Evolutionary conservation across 2,888 invertebrate genomes (phyloP).

Genomic region (Ceramica pisi): DNA sequence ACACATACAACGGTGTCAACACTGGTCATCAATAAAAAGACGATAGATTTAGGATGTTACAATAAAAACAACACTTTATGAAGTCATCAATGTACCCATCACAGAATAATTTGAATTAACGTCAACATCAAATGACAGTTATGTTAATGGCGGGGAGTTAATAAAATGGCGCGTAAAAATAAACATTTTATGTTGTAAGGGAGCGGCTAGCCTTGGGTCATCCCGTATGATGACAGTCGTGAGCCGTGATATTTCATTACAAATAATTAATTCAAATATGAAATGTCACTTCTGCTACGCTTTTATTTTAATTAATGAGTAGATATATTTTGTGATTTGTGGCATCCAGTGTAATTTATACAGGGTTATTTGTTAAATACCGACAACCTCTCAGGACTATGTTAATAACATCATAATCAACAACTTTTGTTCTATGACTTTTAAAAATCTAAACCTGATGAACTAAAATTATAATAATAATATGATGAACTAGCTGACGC

Average conservation of each 20-base stretch:
- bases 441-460: too few relatives aligned
- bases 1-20: neutral
- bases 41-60: neutral
- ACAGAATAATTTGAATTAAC: slow-evolving; percentile 56
- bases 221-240: slow-evolving; percentile 55
- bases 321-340: slow-evolving; percentile 21
- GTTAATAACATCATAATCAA: too few relatives aligned
- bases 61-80: slow-evolving; percentile 16
- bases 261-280: slow-evolving; percentile 61
- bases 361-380: too few relatives aligned
- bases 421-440: too few relatives aligned
- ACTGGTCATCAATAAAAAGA: slow-evolving; percentile 20
- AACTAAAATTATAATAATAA: too few relatives aligned
- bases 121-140: slow-evolving; percentile 60
- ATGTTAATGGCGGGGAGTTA: slow-evolving; percentile 47
- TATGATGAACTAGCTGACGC: too few relatives aligned
- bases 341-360: neutral
- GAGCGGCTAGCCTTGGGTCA: slow-evolving; percentile 57
- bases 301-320: slow-evolving; percentile 54
- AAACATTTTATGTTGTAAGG: slow-evolving; percentile 52
- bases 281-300: slow-evolving; percentile 19
- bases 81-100: slow-evolving; percentile 30
- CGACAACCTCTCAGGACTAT: too few relatives aligned
- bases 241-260: slow-evolving; percentile 61
- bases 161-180: slow-evolving; percentile 58